phyloP scores from a whole-genome alignment of 2,888 invertebrate species.

The Hydriomena furcata region DNA sequence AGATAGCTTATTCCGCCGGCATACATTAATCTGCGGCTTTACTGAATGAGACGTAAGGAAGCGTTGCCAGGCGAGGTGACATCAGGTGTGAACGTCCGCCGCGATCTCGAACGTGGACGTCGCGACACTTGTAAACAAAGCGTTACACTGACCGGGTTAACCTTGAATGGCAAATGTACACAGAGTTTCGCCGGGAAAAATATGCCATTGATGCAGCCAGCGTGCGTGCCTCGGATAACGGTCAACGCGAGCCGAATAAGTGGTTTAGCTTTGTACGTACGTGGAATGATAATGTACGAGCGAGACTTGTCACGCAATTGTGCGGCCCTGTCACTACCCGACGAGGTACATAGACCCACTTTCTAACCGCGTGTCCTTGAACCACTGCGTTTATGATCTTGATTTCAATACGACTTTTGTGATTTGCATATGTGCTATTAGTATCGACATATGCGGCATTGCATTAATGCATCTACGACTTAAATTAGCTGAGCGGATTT shows the following conservation, averaged over 20 bases:
- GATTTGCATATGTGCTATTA: slow-evolving; percentile 22
- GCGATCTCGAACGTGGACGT: slow-evolving; percentile 44
- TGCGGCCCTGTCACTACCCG: slow-evolving; percentile 58
- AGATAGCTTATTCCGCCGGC: slow-evolving; percentile 16
- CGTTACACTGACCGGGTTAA: slow-evolving; percentile 79
- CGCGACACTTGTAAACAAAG: slow-evolving; percentile 73
- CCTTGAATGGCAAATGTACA: slow-evolving; percentile 80
- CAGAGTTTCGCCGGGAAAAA: slow-evolving; percentile 79
- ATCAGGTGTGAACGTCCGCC: slow-evolving; percentile 46
- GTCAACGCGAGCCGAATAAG: slow-evolving; percentile 79
- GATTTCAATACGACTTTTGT: slow-evolving; percentile 18
- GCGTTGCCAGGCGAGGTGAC: slow-evolving; percentile 41
- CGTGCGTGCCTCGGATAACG: slow-evolving; percentile 80
- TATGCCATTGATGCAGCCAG: slow-evolving; percentile 80
- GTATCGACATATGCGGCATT: slow-evolving; percentile 11
- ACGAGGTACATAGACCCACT: slow-evolving; percentile 67
- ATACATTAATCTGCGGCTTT: slow-evolving; percentile 9
- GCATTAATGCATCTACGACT: slow-evolving; percentile 15
- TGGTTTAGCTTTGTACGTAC: slow-evolving; percentile 73
- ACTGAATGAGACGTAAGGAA: slow-evolving; percentile 33
- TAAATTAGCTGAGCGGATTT: slow-evolving; percentile 8
- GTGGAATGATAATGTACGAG: slow-evolving; percentile 77
- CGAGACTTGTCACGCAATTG: slow-evolving; percentile 73
- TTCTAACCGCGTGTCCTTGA: slow-evolving; percentile 72
- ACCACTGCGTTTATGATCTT: slow-evolving; percentile 40